These are phyloP conservation scores for Hemaris fuciformis DNA, from an alignment of 2,888 invertebrate species.

Conservation along the genomic window DNA sequence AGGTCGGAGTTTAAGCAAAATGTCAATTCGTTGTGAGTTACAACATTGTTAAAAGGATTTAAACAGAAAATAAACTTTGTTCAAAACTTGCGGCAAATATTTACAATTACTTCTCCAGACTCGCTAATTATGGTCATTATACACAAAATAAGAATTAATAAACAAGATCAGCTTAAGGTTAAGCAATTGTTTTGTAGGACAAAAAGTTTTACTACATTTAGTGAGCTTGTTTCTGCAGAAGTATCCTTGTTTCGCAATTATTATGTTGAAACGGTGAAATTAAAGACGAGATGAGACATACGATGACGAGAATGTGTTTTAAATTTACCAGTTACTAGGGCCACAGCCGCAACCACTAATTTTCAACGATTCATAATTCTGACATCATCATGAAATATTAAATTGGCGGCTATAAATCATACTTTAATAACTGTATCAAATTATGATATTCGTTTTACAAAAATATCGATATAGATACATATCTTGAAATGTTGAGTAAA, in stretches of 20 bases:
- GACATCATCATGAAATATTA: neutral
- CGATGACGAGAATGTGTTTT: too few species aligned
- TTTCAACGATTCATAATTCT: neutral
- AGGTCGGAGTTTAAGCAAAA: conserved; percentile 37
- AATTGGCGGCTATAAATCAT: neutral
- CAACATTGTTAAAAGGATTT: conserved; percentile 14
- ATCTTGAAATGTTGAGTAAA: neutral
- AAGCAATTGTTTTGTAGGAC: neutral
- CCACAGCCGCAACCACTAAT: too few species aligned
- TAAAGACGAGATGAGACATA: too few species aligned
- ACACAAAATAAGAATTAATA: neutral
- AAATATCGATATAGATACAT: neutral
- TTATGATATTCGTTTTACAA: neutral
- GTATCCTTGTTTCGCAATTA: too few species aligned
- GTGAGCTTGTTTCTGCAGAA: too few species aligned
- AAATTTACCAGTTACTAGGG: too few species aligned
- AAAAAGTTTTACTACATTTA: neutral
- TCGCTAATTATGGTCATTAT: neutral
- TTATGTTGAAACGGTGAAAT: too few species aligned
- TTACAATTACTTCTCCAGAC: neutral
- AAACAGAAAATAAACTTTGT: neutral
- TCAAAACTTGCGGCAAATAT: neutral
- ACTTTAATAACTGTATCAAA: neutral
- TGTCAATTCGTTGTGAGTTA: conserved; percentile 11
- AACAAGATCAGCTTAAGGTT: neutral